Evolutionary conservation across 2,113 vertebrate genomes (phyloP).

Genomic region (Aspiorhynchus laticeps): DNA sequence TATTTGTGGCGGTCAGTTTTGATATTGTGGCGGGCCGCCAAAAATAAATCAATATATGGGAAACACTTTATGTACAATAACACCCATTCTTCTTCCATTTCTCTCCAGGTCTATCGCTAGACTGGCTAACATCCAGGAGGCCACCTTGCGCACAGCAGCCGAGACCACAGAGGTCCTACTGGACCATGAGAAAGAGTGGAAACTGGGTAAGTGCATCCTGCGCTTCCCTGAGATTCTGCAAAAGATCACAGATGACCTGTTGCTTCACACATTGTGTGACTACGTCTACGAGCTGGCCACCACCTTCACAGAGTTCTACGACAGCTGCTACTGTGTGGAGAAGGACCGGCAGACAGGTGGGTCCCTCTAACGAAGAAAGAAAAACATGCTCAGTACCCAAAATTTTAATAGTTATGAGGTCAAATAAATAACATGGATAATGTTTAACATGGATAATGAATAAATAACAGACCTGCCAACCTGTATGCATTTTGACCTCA

Average conservation of each 20-base stretch:
- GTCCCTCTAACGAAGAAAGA: constrained; percentile 40
- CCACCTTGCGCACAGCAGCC: constrained; percentile 82
- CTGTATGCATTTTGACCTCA: too few species aligned
- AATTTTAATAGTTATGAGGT: background rate
- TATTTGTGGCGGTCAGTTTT: too few species aligned
- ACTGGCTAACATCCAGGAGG: constrained; percentile 85
- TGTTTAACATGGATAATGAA: too few species aligned
- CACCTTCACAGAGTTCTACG: constrained; percentile 98
- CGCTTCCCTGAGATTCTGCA: constrained; percentile 93
- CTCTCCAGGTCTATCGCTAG: constrained; percentile 87
- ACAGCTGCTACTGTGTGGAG: constrained; percentile 97
- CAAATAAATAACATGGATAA: too few species aligned
- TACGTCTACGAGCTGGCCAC: constrained; percentile 97
- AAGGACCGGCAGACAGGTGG: constrained; percentile 94
- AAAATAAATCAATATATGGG: too few species aligned
- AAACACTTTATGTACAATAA: background rate
- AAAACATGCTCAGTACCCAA: background rate
- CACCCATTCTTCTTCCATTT: background rate
- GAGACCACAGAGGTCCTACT: constrained; percentile 81
- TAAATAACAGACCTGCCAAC: too few species aligned
- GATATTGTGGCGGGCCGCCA: too few species aligned
- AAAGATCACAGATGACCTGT: constrained; percentile 92
- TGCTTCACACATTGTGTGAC: constrained; percentile 92
- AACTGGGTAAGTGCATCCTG: constrained; percentile 90
- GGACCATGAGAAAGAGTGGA: constrained; percentile 97